Percentiles rank a stretch among this genome's conserved stretches.
These are phyloP conservation scores for Phoenoteleia sp. DNA, from an alignment of 2,888 invertebrate species.

Conservation along the genomic window DNA sequence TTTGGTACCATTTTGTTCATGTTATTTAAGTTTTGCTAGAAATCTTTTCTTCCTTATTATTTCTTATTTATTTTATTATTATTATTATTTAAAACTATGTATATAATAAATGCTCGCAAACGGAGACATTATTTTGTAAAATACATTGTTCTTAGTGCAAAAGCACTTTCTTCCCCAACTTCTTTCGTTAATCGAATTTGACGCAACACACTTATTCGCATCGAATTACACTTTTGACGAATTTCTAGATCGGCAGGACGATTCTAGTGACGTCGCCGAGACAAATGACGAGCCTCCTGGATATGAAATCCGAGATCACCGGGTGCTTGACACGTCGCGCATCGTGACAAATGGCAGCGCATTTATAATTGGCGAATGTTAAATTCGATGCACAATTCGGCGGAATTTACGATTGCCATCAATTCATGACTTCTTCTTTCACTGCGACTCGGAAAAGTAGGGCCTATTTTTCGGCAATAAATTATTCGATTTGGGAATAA, in stretches of 20 bases:
- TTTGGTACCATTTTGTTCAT: too few relatives aligned
- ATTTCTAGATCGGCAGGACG: conserved; percentile 16
- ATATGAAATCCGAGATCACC: conserved; percentile 49
- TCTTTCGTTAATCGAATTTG: conserved; percentile 17
- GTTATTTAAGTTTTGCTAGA: too few relatives aligned
- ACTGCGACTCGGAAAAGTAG: conserved; percentile 46
- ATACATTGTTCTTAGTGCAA: too few relatives aligned
- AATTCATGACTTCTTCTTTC: conserved; percentile 39
- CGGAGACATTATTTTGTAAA: too few relatives aligned
- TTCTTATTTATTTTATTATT: too few relatives aligned
- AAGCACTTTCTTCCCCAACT: too few relatives aligned
- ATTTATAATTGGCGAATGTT: conserved; percentile 63
- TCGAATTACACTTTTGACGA: conserved; percentile 52
- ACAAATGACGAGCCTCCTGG: conserved; percentile 46
- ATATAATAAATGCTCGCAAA: too few relatives aligned
- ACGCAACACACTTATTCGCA: neutral
- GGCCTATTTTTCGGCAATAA: conserved; percentile 60
- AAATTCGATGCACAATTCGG: conserved; percentile 63
- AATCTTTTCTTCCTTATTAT: too few relatives aligned
- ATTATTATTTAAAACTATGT: too few relatives aligned
- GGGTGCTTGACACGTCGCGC: conserved; percentile 35
- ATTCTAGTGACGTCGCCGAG: conserved; percentile 16
- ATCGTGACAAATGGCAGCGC: conserved; percentile 56
- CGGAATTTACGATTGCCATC: conserved; percentile 52
- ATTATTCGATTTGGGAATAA: conserved; percentile 64